Evolutionary conservation across 1,140 invertebrate species (phyloP).

Genomic region (Diorhabda elongata): DNA sequence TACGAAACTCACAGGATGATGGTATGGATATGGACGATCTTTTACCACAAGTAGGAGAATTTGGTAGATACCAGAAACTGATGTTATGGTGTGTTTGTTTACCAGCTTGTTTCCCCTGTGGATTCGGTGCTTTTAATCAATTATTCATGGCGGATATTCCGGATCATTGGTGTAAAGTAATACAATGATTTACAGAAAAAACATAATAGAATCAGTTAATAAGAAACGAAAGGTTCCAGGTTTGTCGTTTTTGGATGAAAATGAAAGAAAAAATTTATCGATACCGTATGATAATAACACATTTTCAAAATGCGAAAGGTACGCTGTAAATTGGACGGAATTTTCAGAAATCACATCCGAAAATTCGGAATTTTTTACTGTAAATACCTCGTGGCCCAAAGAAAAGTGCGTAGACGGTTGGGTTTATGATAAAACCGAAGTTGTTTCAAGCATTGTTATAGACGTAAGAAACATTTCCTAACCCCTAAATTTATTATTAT

Average conservation of each 20-base stretch:
- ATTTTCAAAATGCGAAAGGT: conserved; percentile 62
- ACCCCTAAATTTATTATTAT: too few species aligned
- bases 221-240: conserved; percentile 53
- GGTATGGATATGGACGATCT: conserved; percentile 75
- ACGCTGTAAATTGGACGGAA: conserved; percentile 67
- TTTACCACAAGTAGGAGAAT: conserved; percentile 79
- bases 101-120: conserved; percentile 82
- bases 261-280: conserved; percentile 58
- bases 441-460: conserved; percentile 73
- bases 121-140: conserved; percentile 87
- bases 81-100: conserved; percentile 81
- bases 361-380: conserved; percentile 39
- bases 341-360: conserved; percentile 40
- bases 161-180: conserved; percentile 67
- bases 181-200: not conserved
- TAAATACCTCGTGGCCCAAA: conserved; percentile 58
- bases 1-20: conserved; percentile 30
- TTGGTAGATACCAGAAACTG: conserved; percentile 81
- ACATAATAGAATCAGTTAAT: not conserved
- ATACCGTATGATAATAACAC: conserved; percentile 57
- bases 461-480: conserved; percentile 56
- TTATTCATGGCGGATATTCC: conserved; percentile 81
- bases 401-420: conserved; percentile 73
- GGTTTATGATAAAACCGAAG: conserved; percentile 68
- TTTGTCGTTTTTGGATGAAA: conserved; percentile 55